Base-by-base conservation (phyloP, 2,888 invertebrate species). In the Fabriciana adippe region DNA sequence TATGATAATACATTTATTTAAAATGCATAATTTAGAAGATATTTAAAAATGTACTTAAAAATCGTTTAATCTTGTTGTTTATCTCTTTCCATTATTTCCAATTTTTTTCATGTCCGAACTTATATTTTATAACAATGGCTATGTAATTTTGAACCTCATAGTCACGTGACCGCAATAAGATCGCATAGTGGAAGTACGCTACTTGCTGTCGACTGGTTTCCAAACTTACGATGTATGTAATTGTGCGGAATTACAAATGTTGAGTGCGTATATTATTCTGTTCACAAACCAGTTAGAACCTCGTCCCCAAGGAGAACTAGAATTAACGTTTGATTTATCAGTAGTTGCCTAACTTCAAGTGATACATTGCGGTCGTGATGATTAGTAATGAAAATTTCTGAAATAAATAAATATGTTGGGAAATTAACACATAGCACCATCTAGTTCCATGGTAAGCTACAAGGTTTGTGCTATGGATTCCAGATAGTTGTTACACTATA, bases 261-360 rank as follows among this genome's bases (percentile, higher is more conserved):
- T 50, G 66, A 50, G 31, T 60, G 66, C 61, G 66, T 66, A 66
- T 61, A 60, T 66, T 66, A 66, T 66, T 61, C 60, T 60, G 53
- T 66, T 45, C 41, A 57, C 55, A 66, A 66, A 66, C 66, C 60
- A 61, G 66, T 66, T 66, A 66, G 66, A 66, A 48, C 66, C 54
- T 55, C 54, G 66, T 60, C 66, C 66, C 66, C 66, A 66, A 66
- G 66, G 66, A 66, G 66, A 66, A 66, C 66, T 60, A 48, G 66
- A 66, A 54, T 66, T 66, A 60, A 55, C 45, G 55, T 55, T 60
- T 60, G 31, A 60, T 60, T 66, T 66, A 66, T 60, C 60, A 60
- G 31, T 51, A 50, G 60, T 66, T 60, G 60, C 60, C 51, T 18
- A 61, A 61, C 50, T 51, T 35, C 4, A 61, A 61, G 51, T 59